Conservation (phyloP, 2,888 invertebrate genomes). For the Trissolcus japonicus region DNA sequence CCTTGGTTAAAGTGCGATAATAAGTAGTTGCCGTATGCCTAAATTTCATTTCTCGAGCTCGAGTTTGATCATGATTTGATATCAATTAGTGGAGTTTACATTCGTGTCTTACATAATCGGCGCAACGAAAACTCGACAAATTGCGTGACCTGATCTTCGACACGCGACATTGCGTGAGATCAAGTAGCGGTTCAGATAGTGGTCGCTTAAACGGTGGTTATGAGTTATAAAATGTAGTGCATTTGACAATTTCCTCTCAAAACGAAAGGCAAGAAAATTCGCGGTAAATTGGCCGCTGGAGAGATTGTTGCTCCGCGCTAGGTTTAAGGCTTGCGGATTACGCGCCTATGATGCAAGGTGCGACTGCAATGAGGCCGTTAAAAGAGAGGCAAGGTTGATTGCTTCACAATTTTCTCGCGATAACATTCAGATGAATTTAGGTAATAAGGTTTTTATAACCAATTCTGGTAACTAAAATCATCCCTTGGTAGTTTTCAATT, state of each 20-base stretch:
- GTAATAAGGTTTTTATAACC: constrained; percentile 50
- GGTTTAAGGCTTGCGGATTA: constrained; percentile 21
- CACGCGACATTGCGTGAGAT: constrained; percentile 15
- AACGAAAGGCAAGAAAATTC: constrained; percentile 29
- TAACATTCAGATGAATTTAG: constrained; percentile 57
- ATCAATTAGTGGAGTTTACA: background rate
- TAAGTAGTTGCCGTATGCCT: background rate
- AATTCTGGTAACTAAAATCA: constrained; percentile 36
- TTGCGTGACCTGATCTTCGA: constrained; percentile 12
- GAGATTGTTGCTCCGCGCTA: constrained; percentile 36
- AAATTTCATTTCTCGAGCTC: background rate
- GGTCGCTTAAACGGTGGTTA: background rate
- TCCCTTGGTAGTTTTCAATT: constrained; percentile 26
- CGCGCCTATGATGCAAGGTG: constrained; percentile 49
- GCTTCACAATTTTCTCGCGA: constrained; percentile 56
- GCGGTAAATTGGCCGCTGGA: constrained; percentile 19
- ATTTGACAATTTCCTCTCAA: constrained; percentile 17
- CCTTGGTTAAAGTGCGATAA: constrained; percentile 4
- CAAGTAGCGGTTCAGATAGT: background rate
- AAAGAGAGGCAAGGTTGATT: constrained; percentile 57
- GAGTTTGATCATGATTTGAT: background rate
- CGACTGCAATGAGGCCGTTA: constrained; percentile 48
- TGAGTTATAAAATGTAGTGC: constrained; percentile 3
- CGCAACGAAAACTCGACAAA: background rate
- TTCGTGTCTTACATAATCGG: background rate